phyloP scores from a whole-genome alignment of 2,888 invertebrate genomes.

The Baccha elongata region DNA sequence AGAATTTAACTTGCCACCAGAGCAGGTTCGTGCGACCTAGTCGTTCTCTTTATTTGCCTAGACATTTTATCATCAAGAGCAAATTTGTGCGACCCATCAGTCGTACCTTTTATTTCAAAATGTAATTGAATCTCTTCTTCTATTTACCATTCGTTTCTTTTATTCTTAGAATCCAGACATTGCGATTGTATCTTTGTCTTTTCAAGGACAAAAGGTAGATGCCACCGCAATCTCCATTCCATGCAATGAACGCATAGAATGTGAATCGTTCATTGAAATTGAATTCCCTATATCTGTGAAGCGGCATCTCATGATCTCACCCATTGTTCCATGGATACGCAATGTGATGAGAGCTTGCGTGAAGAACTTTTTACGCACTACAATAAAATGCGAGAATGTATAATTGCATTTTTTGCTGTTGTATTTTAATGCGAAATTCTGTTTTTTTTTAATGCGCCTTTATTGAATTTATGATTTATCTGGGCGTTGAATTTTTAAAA shows the following conservation, averaged over 20 bases:
- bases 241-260: conserved; percentile 43
- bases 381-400: conserved; percentile 31
- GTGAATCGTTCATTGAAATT: conserved; percentile 55
- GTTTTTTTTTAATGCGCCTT: neutral
- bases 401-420: conserved; percentile 40
- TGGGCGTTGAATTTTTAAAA: conserved; percentile 1
- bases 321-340: neutral
- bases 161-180: conserved; percentile 9
- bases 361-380: conserved; percentile 14
- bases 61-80: too few relatives aligned
- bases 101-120: too few relatives aligned
- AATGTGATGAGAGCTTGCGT: neutral
- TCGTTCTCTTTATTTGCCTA: too few relatives aligned
- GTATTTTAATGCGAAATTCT: neutral
- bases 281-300: conserved; percentile 36
- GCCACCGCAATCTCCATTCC: conserved; percentile 47
- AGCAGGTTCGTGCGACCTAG: too few relatives aligned
- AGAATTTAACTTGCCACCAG: too few relatives aligned
- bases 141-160: conserved; percentile 49
- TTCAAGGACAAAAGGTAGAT: conserved; percentile 70
- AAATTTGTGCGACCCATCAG: too few relatives aligned
- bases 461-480: conserved; percentile 53
- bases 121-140: conserved; percentile 57
- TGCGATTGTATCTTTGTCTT: conserved; percentile 56
- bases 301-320: conserved; percentile 51